A percentile compares a stretch with the other conserved stretches of the same genome.
phyloP scores from a whole-genome alignment of 1,140 invertebrate species.

The Penaeus indicus region DNA sequence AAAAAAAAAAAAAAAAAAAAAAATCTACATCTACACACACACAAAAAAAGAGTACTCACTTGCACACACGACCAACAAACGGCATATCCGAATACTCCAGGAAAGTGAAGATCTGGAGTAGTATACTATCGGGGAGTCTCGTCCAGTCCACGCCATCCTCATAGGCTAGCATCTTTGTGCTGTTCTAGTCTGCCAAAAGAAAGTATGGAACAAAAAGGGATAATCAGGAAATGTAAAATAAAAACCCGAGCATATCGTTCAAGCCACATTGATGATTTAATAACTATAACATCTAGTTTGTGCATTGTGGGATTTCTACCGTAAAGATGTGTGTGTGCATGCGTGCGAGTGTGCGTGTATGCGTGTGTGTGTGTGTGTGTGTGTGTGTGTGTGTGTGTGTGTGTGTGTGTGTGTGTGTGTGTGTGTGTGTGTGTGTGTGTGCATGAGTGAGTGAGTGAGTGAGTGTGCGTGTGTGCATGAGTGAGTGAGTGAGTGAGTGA shows the following conservation, averaged over 20 bases:
- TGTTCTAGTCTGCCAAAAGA: not conserved
- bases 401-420: not conserved
- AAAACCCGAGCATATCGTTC: too few relatives aligned
- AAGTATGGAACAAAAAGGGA: not conserved
- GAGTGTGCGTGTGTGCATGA: not conserved
- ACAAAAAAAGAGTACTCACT: constrained; percentile 4
- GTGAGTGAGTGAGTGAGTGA: not conserved
- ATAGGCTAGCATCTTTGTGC: not conserved
- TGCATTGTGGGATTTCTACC: too few relatives aligned
- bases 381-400: not conserved
- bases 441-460: not conserved
- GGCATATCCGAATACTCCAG: constrained; percentile 48
- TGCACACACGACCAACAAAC: constrained; percentile 27
- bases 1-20: not conserved
- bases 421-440: not conserved
- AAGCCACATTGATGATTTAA: too few relatives aligned
- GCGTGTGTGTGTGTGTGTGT: not conserved
- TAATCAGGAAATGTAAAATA: not conserved
- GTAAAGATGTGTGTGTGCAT: too few relatives aligned
- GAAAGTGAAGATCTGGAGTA: constrained; percentile 52
- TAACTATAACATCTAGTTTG: too few relatives aligned
- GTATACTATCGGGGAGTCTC: constrained; percentile 47
- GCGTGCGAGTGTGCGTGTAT: too few relatives aligned
- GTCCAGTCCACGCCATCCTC: constrained; percentile 33
- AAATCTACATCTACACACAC: not conserved